These are phyloP conservation scores for Stegodyphus mimosarum DNA, from an alignment of 1,140 invertebrate genomes.

Conservation along the genomic window DNA sequence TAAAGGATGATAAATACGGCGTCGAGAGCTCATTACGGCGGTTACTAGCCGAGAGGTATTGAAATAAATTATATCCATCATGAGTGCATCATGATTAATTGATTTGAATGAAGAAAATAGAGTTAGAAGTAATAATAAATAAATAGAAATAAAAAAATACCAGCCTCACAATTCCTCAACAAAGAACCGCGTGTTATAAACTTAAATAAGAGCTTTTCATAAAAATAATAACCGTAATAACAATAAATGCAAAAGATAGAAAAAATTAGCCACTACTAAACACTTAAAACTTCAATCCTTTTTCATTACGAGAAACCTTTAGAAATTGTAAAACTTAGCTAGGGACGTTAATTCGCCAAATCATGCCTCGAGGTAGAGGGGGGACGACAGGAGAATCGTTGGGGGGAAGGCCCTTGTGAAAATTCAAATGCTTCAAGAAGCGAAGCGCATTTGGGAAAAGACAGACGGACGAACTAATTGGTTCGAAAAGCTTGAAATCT, in stretches of 20 bases:
- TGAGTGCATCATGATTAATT: conserved; percentile 36
- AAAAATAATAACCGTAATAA: conserved; percentile 56
- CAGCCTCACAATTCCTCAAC: neutral
- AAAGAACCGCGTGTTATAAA: conserved; percentile 6
- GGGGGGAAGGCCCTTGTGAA: conserved; percentile 35
- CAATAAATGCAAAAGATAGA: neutral
- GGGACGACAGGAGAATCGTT: neutral
- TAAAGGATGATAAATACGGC: conserved; percentile 44
- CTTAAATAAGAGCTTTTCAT: conserved; percentile 40
- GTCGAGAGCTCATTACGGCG: conserved; percentile 32
- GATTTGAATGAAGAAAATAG: conserved; percentile 30
- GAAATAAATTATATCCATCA: conserved; percentile 50
- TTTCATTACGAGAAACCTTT: conserved; percentile 50
- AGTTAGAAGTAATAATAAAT: neutral
- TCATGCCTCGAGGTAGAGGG: conserved; percentile 43
- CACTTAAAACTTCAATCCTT: conserved; percentile 59
- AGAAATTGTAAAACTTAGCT: conserved; percentile 55
- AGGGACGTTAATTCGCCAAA: conserved; percentile 55
- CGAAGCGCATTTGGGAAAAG: conserved; percentile 50
- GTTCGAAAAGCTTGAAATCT: conserved; percentile 59
- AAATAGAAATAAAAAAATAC: conserved; percentile 11
- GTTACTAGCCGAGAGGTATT: conserved; percentile 35
- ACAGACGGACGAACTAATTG: conserved; percentile 57
- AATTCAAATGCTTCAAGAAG: conserved; percentile 53
- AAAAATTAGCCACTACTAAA: conserved; percentile 15